phyloP scores from a whole-genome alignment of 2,888 invertebrate species.

The Ypsolopha sequella region DNA sequence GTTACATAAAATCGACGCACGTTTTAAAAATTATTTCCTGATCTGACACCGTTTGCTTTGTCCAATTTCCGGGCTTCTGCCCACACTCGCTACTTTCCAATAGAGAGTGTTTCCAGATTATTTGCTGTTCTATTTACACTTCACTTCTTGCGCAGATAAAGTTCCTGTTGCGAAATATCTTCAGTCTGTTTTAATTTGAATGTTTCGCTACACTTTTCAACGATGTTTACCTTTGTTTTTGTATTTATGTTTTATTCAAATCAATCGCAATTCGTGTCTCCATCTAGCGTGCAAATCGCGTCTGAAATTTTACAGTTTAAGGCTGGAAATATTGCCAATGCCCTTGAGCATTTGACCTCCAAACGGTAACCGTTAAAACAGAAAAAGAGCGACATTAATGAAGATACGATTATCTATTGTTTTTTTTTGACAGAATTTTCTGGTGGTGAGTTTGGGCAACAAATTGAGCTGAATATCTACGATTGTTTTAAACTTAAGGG shows the following conservation, averaged over 20 bases:
- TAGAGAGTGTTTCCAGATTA: conserved; percentile 1
- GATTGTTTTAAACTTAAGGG: too few relatives aligned
- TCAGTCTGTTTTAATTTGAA: not conserved
- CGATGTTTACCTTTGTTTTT: not conserved
- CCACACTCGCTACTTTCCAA: not conserved
- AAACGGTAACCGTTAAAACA: too few relatives aligned
- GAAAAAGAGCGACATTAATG: too few relatives aligned
- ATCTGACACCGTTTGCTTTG: not conserved
- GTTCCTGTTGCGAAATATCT: too few relatives aligned
- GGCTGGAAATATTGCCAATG: too few relatives aligned
- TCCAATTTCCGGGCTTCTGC: not conserved
- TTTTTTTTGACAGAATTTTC: too few relatives aligned
- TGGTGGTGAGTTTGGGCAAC: too few relatives aligned
- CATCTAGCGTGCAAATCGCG: too few relatives aligned
- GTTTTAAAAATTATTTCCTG: not conserved
- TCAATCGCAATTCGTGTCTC: not conserved
- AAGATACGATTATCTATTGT: too few relatives aligned
- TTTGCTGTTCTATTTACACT: not conserved
- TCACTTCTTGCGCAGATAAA: not conserved
- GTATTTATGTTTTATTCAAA: not conserved
- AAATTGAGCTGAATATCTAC: too few relatives aligned
- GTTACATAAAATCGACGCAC: conserved; percentile 1
- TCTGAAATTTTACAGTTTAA: too few relatives aligned
- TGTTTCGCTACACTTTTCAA: not conserved
- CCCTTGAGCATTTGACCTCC: too few relatives aligned